phyloP scores from a whole-genome alignment of 1,140 invertebrate species.

The Drosophila pallidifrons region DNA sequence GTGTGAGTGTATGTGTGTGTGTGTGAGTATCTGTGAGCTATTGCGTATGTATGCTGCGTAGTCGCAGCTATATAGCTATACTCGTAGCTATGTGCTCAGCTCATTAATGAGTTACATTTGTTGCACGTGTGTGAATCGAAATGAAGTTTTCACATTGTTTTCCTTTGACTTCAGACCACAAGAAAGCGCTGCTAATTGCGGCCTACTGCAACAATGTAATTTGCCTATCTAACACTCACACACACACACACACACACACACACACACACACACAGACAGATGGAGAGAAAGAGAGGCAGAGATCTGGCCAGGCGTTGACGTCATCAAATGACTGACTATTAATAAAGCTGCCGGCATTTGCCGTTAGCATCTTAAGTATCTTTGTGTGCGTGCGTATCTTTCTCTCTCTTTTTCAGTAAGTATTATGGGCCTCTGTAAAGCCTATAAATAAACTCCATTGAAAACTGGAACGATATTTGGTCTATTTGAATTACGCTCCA shows the following conservation, averaged over 20 bases:
- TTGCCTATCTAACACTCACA: constrained; percentile 31
- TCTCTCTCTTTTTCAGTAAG: constrained; percentile 1
- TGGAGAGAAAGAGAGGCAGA: neutral
- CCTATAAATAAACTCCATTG: constrained; percentile 79
- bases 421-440: constrained; percentile 47
- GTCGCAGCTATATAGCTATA: constrained; percentile 1
- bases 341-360: constrained; percentile 71
- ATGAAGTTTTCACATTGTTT: constrained; percentile 66
- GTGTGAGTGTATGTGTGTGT: constrained; percentile 16
- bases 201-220: constrained; percentile 37
- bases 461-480: constrained; percentile 71
- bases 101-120: constrained; percentile 71
- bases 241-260: constrained; percentile 16
- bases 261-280: constrained; percentile 13
- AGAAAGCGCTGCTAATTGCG: constrained; percentile 52
- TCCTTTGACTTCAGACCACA: constrained; percentile 50
- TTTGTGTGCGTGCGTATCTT: constrained; percentile 29
- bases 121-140: constrained; percentile 51
- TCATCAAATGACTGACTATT: constrained; percentile 67
- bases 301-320: constrained; percentile 54
- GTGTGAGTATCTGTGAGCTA: constrained; percentile 24
- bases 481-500: constrained; percentile 51
- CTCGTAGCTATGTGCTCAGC: constrained; percentile 41
- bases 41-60: constrained; percentile 24
- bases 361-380: constrained; percentile 52